Base-by-base conservation (phyloP, 2,113 vertebrate species). In the Peromyscus polionotus region DNA sequence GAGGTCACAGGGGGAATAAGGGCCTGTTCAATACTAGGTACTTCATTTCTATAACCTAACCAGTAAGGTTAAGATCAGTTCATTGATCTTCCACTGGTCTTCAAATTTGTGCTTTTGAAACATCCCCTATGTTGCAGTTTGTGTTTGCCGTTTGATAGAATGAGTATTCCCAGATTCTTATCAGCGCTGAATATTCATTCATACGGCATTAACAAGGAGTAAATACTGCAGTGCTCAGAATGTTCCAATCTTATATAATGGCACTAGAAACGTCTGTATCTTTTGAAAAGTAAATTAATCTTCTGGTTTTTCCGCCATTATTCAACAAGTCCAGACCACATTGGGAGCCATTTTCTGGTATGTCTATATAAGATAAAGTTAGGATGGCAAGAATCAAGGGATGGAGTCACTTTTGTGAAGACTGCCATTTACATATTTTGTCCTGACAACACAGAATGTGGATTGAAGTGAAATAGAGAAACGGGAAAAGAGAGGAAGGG, bases 271-370 rank as follows among this genome's bases (percentile, higher is more conserved):
- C 67, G 65, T 79, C 94, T 86, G 42, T 75, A 19, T 45, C 33
- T 79, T 79, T 94, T 86, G 28, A 76, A 91, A 97, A 96, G 61
- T 68, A 97, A 91, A 93, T 48, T 85, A 36, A 33, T 86, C 45
- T 88, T 86, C 48, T 72, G 61, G 28, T 90, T 95, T 83, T n/a
- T 70, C 81, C 77, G 88, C n/a, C 12, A 57, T 76, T 96, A 31
- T 95, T 14, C 61, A 94, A 80, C 11, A 83, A 87, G 19, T 28
- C 72, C 45, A 86, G 54, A 93, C 13, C 54, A 73, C 4, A 51
- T 28, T 54, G 36, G 16, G 54, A 93, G 65, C 10, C 48, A 42
- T 90, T 88, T 95, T 95, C 51, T 80, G 39, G 1, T 81, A 8
- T 63, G 68, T 26, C 28, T 14, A 10, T 61, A 77, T 22, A 95